These are phyloP conservation scores for Ciconia maguari DNA, from an alignment of 2,113 vertebrate species.

Conservation along the genomic window DNA sequence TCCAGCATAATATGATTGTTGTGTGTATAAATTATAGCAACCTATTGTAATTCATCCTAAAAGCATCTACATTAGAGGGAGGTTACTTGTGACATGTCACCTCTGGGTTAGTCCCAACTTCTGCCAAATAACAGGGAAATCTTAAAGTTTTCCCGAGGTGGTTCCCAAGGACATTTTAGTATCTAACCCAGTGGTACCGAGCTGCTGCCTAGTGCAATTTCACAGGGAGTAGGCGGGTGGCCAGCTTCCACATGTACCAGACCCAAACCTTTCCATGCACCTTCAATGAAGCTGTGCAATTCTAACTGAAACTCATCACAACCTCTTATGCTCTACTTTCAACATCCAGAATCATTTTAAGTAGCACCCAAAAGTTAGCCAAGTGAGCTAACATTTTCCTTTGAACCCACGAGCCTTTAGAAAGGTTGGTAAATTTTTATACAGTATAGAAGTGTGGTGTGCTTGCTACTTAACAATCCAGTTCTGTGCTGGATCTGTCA, in stretches of 20 bases:
- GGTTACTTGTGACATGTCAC: not conserved
- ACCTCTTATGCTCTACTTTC: not conserved
- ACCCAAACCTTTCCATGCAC: not conserved
- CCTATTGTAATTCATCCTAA: not conserved
- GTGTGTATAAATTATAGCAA: not conserved
- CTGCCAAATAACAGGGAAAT: not conserved
- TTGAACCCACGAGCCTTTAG: constrained; percentile 56
- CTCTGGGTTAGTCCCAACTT: not conserved
- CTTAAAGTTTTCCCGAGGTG: not conserved
- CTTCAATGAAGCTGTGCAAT: not conserved
- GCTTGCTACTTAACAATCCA: constrained; percentile 67
- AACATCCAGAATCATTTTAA: not conserved
- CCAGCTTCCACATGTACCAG: fast-evolving
- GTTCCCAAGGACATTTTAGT: not conserved
- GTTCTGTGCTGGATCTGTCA: constrained; percentile 79
- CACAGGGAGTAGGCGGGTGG: fast-evolving
- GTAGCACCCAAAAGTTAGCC: constrained; percentile 30
- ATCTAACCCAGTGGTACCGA: not conserved
- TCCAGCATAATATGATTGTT: not conserved
- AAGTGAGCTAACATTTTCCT: constrained; percentile 72
- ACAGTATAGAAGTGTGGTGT: constrained; percentile 39
- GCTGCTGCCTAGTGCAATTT: not conserved
- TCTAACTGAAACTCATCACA: not conserved
- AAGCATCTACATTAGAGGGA: not conserved
- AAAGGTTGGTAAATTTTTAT: constrained; percentile 58